Evolutionary conservation across 1,140 invertebrate genomes (phyloP), one percentile per base, ranked within the genome.

Genomic region (Lordiphosa clarofinis): DNA sequence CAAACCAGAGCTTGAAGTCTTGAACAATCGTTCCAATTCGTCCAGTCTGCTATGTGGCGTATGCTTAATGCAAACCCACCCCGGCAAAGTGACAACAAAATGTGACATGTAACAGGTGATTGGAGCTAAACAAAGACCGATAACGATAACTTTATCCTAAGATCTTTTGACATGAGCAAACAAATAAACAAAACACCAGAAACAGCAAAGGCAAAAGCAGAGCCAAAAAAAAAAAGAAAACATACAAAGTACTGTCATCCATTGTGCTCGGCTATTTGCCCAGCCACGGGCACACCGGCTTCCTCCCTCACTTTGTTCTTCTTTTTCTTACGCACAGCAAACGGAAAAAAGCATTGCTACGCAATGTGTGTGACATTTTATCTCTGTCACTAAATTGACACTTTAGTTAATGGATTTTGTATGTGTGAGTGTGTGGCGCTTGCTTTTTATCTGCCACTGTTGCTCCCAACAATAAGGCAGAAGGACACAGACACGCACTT

Each of bases 381-480:
- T 86, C 81, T 86, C 68, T 86, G 82, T 86, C 81, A 86, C 82
- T 86, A 86, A 86, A 86, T 86, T 86, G 81, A 86, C 81, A 86
- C 81, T 86, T 86, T 86, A 86, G 75, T 86, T 86, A 86, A 86
- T 86, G 82, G 81, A 76, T 87, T 86, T 86, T 70, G 72, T 76
- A 70, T 84, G 78, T 78, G 78, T 84, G 78, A 68, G 72, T 72
- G 72, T 72, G 72, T 62, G 75, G 56, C 56, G 61, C 57, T 81
- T 72, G 56, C 67, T 63, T 52, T 67, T 75, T 75, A 75, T 75
- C 76, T 62, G 62, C 57, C 56, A 61, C 75, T 81, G 64, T 75
- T 75, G 71, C 76, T 75, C 62, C 55, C 43, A 39, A 39, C 43
- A 61, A 31, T 39, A 35, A 42, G 28, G 28, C 46, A 52, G 31